Percentiles rank a stretch among this genome's conserved stretches.
phyloP scores from a whole-genome alignment of 1,140 invertebrate species.

The Drosophila elegans region DNA sequence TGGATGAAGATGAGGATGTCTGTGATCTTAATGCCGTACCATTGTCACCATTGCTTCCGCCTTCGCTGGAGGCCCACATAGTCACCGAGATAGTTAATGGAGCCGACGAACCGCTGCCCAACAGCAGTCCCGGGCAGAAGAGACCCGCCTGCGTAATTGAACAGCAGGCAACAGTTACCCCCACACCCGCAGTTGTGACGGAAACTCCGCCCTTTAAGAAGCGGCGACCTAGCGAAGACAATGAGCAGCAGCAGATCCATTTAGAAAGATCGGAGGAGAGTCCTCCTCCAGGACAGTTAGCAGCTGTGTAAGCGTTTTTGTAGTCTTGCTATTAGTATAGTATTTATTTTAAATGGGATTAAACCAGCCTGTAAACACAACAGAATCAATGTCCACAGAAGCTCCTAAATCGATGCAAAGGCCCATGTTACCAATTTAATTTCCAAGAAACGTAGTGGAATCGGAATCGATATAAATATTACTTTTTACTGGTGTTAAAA shows the following conservation, averaged over 20 bases:
- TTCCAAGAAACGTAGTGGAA: conserved; percentile 1
- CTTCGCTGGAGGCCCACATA: conserved; percentile 73
- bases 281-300: conserved; percentile 30
- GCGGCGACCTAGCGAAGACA: conserved; percentile 47
- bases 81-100: conserved; percentile 68
- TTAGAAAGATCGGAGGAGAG: conserved; percentile 27
- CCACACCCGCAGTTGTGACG: conserved; percentile 14
- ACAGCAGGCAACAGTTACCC: conserved; percentile 2
- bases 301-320: conserved; percentile 61
- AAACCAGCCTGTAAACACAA: conserved; percentile 31
- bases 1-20: conserved; percentile 44
- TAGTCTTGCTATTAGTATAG: conserved; percentile 46
- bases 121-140: conserved; percentile 58
- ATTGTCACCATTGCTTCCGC: conserved; percentile 66
- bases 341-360: conserved; percentile 68
- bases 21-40: conserved; percentile 66
- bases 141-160: conserved; percentile 26
- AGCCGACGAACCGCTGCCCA: background rate
- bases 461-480: background rate
- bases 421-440: conserved; percentile 10
- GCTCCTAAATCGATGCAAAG: conserved; percentile 32
- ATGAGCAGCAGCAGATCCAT: conserved; percentile 8
- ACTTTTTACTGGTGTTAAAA: conserved; percentile 2
- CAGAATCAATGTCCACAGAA: conserved; percentile 58
- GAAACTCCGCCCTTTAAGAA: conserved; percentile 61